Evolutionary conservation across 2,113 vertebrate species (phyloP).

Genomic region (Casuarius casuarius): DNA sequence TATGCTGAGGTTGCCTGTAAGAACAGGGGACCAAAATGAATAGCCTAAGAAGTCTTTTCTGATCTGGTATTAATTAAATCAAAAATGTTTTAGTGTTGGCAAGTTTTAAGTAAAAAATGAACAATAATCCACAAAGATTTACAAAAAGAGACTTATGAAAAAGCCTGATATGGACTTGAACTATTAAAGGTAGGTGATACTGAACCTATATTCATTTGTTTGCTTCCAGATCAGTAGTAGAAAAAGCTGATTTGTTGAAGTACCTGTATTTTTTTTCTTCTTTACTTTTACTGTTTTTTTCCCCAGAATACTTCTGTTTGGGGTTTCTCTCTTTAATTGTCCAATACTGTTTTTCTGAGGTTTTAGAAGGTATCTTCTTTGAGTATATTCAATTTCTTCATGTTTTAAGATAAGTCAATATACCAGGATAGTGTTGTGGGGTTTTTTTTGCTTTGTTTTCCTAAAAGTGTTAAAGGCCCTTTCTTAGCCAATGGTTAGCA

Average conservation of each 20-base stretch:
- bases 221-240: neutral
- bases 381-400: neutral
- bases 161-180: neutral
- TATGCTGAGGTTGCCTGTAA: neutral
- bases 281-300: neutral
- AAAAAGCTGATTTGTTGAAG: neutral
- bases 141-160: neutral
- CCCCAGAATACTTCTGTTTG: neutral
- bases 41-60: neutral
- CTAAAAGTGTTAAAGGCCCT: neutral
- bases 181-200: neutral
- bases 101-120: neutral
- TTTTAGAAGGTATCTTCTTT: neutral
- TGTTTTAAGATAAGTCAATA: neutral
- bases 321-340: neutral
- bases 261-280: neutral
- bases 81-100: neutral
- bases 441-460: neutral
- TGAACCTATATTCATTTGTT: neutral
- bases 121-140: neutral
- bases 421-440: neutral
- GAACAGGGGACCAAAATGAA: neutral
- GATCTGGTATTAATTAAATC: neutral
- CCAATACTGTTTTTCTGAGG: neutral
- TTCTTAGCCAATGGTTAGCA: neutral